Base-by-base conservation (phyloP, 2,113 vertebrate species). In the Zapornia atra region DNA sequence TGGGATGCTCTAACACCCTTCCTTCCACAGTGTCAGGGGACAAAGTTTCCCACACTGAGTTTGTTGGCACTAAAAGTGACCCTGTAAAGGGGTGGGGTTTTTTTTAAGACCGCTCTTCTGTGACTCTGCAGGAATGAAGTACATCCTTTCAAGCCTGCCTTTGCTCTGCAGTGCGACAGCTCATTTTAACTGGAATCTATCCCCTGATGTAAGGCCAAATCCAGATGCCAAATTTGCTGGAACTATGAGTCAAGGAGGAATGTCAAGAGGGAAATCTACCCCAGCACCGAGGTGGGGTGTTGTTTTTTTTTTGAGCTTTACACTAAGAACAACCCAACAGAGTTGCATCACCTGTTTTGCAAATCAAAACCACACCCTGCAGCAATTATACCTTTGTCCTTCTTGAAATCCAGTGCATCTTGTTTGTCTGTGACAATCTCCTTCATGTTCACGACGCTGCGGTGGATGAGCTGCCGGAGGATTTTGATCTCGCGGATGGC, bases 361-460 rank as follows among this genome's bases (percentile, higher is more conserved):
- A 53, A 31, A 28, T 5, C 3, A 2, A 70, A 69, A 34, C 59
- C 59, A 59, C 20, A 66, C 51, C 78, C 81, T 38, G 81, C 60
- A 92, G 72, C 54, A 65, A 60, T 0, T 1, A 4, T 97, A 99
- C 99, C 99, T 99, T 99, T 99, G 97, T 99, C 99, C 96, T 99
- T 99, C 97, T 99, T 99, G 97, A 99, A 99, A 98, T 99, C 99
- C 78, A 99, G 98, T 44, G 99, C 99, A 94, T 99, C 99, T 96
- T 99, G 99, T 90, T 99, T 99, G 98, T 99, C 99, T 0, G 99
- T 99, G 96, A 99, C 99, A 2, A 99, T 99, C 96, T 99, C 99
- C 98, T 99, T 99, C 99, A 99, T 99, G 98, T 99, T 99, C 94
- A 99, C 99, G 14, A 99, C 99, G 22, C 99, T 99, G 95, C 98